A percentile compares a stretch with the other conserved stretches of the same genome.
Evolutionary conservation across 2,113 vertebrate species (phyloP).

Genomic region (Eidolon helvum): DNA sequence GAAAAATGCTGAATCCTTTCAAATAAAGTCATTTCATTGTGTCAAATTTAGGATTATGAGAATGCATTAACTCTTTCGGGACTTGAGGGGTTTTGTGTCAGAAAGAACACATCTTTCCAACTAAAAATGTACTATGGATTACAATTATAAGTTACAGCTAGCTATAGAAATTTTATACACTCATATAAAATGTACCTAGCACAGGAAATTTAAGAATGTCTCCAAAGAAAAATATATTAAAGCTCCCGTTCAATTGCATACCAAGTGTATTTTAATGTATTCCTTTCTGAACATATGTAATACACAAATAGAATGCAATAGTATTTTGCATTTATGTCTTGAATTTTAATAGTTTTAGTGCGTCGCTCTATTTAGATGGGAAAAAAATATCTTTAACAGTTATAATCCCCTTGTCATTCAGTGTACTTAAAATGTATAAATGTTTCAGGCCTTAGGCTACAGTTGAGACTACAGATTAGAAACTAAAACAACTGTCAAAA

Average conservation of each 20-base stretch:
- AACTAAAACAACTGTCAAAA: conserved; percentile 55
- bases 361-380: conserved; percentile 32
- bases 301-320: conserved; percentile 62
- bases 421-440: conserved; percentile 44
- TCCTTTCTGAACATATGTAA: conserved; percentile 72
- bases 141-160: conserved; percentile 64
- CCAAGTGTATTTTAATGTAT: conserved; percentile 65
- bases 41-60: conserved; percentile 4
- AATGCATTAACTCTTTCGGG: conserved; percentile 57
- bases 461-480: conserved; percentile 40
- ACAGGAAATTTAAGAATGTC: conserved; percentile 62
- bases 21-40: conserved; percentile 22
- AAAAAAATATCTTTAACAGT: conserved; percentile 29
- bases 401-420: conserved; percentile 44
- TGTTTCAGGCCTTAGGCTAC: conserved; percentile 5
- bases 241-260: conserved; percentile 53
- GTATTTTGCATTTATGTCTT: conserved; percentile 59
- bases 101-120: conserved; percentile 47
- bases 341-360: conserved; percentile 66
- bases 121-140: conserved; percentile 22
- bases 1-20: conserved; percentile 19
- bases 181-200: conserved; percentile 56
- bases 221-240: conserved; percentile 67
- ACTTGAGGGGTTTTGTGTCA: not conserved
- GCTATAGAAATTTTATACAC: conserved; percentile 68